Percentiles rank a stretch among this genome's conserved stretches.
These are phyloP conservation scores for Simalia tracyae DNA, from an alignment of 2,797 vertebrate genomes.

Conservation along the genomic window DNA sequence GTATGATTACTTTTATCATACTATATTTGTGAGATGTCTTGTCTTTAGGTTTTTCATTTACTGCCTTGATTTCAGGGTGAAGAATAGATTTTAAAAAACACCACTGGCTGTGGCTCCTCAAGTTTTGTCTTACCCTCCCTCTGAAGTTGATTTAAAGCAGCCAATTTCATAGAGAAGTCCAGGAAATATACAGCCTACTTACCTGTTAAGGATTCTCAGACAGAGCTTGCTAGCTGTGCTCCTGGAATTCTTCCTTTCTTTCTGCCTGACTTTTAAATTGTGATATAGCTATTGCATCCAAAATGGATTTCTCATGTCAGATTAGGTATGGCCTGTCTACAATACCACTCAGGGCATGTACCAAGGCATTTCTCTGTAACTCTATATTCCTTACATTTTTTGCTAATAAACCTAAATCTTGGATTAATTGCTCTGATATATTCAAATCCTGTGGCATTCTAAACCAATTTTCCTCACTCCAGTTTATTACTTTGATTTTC, in stretches of 20 bases:
- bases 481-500: background rate
- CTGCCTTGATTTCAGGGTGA: background rate
- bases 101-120: background rate
- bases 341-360: background rate
- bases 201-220: background rate
- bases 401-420: background rate
- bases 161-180: background rate
- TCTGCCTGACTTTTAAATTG: background rate
- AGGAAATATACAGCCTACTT: background rate
- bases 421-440: background rate
- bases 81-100: background rate
- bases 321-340: background rate
- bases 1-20: background rate
- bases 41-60: background rate
- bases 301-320: background rate
- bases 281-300: background rate
- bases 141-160: background rate
- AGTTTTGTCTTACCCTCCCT: background rate
- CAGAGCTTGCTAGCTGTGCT: background rate
- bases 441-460: background rate
- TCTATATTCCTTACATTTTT: background rate
- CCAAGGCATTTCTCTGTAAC: background rate
- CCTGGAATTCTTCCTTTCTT: background rate
- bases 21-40: background rate
- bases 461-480: background rate